Percentiles rank a stretch among this genome's conserved stretches.
Conservation (phyloP, 2,113 vertebrate species). For the Vulpes ferrilata region DNA sequence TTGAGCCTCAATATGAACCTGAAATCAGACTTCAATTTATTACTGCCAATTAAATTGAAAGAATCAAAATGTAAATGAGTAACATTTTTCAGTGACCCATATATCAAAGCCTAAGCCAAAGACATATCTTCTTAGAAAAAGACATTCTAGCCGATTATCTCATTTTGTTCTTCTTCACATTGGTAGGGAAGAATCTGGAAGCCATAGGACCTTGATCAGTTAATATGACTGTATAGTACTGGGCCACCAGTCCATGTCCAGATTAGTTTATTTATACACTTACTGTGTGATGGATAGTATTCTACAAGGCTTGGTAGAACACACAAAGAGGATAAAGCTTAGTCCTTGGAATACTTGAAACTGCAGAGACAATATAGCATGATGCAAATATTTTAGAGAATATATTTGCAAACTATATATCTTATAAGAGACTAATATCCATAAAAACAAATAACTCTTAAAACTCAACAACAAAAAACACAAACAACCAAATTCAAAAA, state of each 20-base stretch:
- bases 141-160: rapidly evolving
- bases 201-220: no score
- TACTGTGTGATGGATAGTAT: rapidly evolving
- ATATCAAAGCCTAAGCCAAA: not conserved
- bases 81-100: not conserved
- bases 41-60: slow-evolving; percentile 15
- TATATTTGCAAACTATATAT: not conserved
- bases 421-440: not conserved
- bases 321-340: not conserved
- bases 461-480: not conserved
- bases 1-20: slow-evolving; percentile 16
- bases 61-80: slow-evolving; percentile 28
- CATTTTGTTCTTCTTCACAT: not conserved
- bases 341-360: not conserved
- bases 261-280: not conserved
- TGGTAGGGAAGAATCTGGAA: not conserved
- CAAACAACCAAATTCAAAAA: not conserved
- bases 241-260: not conserved
- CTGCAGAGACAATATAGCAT: not conserved
- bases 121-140: not conserved
- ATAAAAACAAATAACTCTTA: not conserved
- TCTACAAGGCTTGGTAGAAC: not conserved
- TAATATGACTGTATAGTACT: rapidly evolving
- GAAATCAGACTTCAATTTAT: slow-evolving; percentile 56
- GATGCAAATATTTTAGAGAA: not conserved